These are phyloP conservation scores for Ariolimax columbianus DNA, from an alignment of 2,888 invertebrate species.

Conservation along the genomic window DNA sequence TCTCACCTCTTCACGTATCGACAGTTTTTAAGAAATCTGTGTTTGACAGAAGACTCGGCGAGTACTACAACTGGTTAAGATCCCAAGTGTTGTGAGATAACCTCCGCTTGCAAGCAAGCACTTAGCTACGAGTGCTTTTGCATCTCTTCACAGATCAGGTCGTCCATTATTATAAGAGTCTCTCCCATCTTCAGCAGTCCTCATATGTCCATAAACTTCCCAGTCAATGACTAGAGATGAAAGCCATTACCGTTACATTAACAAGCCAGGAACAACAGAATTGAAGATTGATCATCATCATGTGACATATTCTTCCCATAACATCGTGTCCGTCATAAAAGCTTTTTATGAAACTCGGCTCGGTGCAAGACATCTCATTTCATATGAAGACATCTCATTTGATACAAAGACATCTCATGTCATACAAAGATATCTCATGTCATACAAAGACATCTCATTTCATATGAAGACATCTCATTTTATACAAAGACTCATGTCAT, in stretches of 20 bases:
- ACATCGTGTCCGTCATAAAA: too few species aligned
- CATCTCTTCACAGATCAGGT: neutral
- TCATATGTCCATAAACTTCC: neutral
- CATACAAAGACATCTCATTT: too few species aligned
- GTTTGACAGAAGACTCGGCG: neutral
- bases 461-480: too few species aligned
- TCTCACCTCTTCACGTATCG: neutral
- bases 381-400: too few species aligned
- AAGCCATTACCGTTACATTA: neutral
- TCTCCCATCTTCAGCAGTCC: neutral
- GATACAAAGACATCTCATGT: too few species aligned
- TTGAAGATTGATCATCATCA: neutral
- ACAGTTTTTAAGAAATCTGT: neutral
- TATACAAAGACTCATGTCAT: too few species aligned
- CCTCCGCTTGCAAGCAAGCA: neutral
- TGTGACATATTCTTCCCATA: too few species aligned
- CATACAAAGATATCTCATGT: too few species aligned
- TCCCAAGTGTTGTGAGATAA: neutral
- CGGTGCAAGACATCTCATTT: too few species aligned
- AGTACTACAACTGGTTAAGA: neutral
- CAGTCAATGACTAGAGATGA: neutral
- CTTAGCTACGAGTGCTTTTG: neutral
- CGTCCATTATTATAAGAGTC: neutral
- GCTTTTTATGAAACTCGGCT: too few species aligned
- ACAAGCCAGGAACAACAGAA: neutral